These are phyloP conservation scores for cattle (Bos taurus) DNA, from an alignment of 2,113 vertebrate species.

Conservation along the genomic window ARS-UCD2.0 NC_037343.1:57951001-57951500, in stretches of 20 bases:
- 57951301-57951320: not conserved
- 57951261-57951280: not conserved
- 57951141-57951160: not conserved
- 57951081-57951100: not conserved
- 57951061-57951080: not conserved
- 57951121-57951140: constrained; percentile 12
- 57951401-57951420: not conserved
- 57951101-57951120: not conserved
- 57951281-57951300: not conserved
- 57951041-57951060: not conserved
- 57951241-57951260: not conserved
- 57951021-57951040: not conserved
- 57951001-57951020: not conserved
- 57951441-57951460: not conserved
- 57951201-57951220: not conserved
- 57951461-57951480: not conserved
- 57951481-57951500: not conserved
- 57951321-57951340: fast-evolving
- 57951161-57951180: not conserved
- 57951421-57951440: not conserved
- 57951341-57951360: not conserved
- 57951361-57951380: not conserved
- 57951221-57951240: not conserved
- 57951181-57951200: not conserved
- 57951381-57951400: not conserved